Base-by-base conservation (phyloP, 2,113 vertebrate genomes). In the Heterocephalus glaber region DNA sequence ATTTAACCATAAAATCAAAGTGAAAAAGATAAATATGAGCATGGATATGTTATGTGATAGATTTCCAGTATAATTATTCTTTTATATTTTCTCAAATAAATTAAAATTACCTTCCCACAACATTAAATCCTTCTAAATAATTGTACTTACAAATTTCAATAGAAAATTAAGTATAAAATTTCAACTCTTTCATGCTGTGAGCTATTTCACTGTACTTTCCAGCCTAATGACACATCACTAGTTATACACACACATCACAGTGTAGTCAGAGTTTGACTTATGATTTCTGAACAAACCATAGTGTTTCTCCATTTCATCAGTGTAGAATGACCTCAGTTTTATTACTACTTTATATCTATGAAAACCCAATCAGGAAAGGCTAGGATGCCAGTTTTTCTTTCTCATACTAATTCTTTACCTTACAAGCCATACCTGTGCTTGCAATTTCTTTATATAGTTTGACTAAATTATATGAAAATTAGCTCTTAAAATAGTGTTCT, bases 1-100 rank as follows among this genome's bases (percentile, higher is more conserved):
- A 63, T 90, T 89, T 90, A 76, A 72, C 20, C 56, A 63, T 66
- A 90, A 88, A 89, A 94, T 49, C 30, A 77, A 87, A 86, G n/a
- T 87, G 54, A 52, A 77, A 81, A 90, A 49, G 3, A 16, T 82
- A 87, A 90, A 88, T 90, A 74, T 80, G 54, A 90, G 22, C 30
- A 66, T 1, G 30, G 77, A 92, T 10, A 30, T 26, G 35, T 66
- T 52, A 54, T 33, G 14, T 3, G 58, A 56, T 52, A 33, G 63
- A 24, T 9, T 3, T 83, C 26, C n/a, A 79, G n/a, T n/a, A 28
- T 6, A 85, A 81, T 60, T 86, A 33, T 80, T 84, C 24, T 68
- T 84, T 61, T 84, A 60, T 44, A 84, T 84, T 93, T 91, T 2
- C 26, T 20, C 72, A 35, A 76, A 9, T 54, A 28, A 76, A 54